Evolutionary conservation across 1,140 invertebrate genomes (phyloP).

Genomic region (Bombus affinis): DNA sequence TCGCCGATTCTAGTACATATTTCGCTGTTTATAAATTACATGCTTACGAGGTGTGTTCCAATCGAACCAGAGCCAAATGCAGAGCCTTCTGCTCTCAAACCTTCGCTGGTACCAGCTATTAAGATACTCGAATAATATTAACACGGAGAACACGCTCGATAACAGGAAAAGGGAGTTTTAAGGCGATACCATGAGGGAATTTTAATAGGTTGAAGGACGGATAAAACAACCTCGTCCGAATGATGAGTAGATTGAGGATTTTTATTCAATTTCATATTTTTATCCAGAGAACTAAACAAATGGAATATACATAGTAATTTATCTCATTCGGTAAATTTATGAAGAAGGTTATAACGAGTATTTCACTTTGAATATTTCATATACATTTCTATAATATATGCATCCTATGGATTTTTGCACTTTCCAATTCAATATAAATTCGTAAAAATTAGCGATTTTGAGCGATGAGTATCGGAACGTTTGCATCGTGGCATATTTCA

Average conservation of each 20-base stretch:
- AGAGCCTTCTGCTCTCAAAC: neutral
- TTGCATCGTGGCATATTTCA: constrained; percentile 24
- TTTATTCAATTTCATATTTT: too few species aligned
- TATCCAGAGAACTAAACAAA: too few species aligned
- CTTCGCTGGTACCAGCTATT: constrained; percentile 62
- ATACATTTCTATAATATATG: too few species aligned
- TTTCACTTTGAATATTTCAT: too few species aligned
- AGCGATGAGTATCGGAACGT: constrained; percentile 38
- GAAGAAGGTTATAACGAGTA: too few species aligned
- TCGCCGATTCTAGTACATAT: constrained; percentile 28
- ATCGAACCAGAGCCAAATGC: constrained; percentile 27
- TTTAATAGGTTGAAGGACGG: constrained; percentile 63
- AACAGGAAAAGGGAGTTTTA: constrained; percentile 29
- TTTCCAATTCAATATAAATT: too few species aligned
- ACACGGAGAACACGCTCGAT: constrained; percentile 50
- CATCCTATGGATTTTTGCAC: too few species aligned
- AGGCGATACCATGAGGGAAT: constrained; percentile 45
- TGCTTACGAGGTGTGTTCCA: constrained; percentile 53
- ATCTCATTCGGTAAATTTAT: too few species aligned
- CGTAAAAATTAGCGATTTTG: neutral
- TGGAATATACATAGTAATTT: too few species aligned
- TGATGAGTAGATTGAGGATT: too few species aligned
- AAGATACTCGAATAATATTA: constrained; percentile 76
- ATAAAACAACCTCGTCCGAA: constrained; percentile 56
- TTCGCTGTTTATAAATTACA: constrained; percentile 65